phyloP scores from a whole-genome alignment of 2,888 invertebrate species.

The Incurvaria masculella region DNA sequence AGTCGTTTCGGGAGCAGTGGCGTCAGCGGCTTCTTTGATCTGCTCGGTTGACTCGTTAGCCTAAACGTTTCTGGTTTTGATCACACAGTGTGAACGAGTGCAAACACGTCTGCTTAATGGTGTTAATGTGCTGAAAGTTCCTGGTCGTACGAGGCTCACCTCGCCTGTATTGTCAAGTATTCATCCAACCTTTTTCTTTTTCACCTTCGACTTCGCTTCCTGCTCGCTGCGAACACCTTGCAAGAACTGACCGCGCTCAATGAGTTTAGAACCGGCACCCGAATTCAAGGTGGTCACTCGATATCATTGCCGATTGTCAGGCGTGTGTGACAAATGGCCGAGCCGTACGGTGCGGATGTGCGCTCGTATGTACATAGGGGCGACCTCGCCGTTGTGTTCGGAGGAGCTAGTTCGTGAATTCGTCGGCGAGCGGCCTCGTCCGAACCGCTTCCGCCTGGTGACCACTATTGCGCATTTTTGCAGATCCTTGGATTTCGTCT shows the following conservation, averaged over 20 bases:
- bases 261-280: not conserved
- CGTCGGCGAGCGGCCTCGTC: not conserved
- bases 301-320: not conserved
- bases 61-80: too few relatives aligned
- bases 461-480: too few relatives aligned
- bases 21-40: not conserved
- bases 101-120: not conserved
- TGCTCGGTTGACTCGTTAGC: not conserved
- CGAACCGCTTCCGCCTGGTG: not conserved
- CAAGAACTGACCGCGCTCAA: not conserved
- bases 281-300: not conserved
- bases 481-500: too few relatives aligned
- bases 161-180: not conserved
- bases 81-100: too few relatives aligned
- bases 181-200: too few relatives aligned
- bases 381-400: not conserved
- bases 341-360: not conserved
- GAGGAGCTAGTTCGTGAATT: not conserved
- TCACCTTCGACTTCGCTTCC: not conserved
- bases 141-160: too few relatives aligned
- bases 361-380: not conserved
- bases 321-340: not conserved
- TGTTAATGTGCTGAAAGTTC: too few relatives aligned
- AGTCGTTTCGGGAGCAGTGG: not conserved
- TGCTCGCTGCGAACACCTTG: not conserved